Conservation (phyloP, 2,797 vertebrate genomes). For the Sphenopsis melanotis region DNA sequence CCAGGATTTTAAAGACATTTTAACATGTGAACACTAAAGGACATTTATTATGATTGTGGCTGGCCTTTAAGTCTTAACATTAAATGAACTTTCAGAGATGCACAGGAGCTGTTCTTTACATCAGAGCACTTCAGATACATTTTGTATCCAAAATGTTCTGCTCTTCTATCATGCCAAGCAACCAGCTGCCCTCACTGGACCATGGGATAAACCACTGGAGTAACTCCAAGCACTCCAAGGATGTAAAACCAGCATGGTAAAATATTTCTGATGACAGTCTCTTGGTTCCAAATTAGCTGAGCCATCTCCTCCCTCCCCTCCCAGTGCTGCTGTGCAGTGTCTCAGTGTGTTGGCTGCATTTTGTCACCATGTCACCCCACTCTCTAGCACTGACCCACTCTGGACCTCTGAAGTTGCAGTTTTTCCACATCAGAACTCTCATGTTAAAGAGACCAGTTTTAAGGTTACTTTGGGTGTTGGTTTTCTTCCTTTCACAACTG, state of each 20-base stretch:
- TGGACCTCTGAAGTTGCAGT: accelerated
- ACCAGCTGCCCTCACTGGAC: not conserved
- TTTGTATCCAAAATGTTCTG: not conserved
- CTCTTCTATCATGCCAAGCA: not conserved
- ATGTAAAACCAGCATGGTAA: accelerated
- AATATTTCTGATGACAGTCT: not conserved
- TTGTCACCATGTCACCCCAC: not conserved
- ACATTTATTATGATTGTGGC: not conserved
- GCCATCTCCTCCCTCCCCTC: not conserved
- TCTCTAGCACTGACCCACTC: not conserved
- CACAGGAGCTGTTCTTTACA: not conserved
- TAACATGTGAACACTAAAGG: not conserved
- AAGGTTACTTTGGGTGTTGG: accelerated
- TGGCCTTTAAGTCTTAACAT: not conserved
- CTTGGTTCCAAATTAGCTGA: not conserved
- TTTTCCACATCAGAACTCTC: not conserved
- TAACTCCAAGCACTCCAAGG: not conserved
- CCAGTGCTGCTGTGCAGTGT: not conserved
- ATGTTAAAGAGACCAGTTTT: not conserved
- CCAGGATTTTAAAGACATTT: conserved; percentile 83
- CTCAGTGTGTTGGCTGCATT: not conserved
- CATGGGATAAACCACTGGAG: not conserved
- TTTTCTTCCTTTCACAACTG: not conserved
- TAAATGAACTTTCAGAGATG: not conserved
- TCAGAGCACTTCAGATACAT: not conserved